phyloP scores from a whole-genome alignment of 2,797 vertebrate species.

The Sebastes nivosus region DNA sequence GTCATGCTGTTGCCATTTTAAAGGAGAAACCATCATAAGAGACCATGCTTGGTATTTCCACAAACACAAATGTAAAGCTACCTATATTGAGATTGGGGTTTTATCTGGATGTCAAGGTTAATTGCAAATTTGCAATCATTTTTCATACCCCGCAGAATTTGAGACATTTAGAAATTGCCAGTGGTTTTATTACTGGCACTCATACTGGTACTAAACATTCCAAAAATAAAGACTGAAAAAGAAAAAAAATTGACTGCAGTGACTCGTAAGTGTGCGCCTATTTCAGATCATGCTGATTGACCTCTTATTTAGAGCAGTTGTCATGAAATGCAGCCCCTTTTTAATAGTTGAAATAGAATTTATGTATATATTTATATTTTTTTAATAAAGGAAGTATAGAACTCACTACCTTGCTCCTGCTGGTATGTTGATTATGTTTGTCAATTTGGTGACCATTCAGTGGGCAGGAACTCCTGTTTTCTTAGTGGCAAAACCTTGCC shows the following conservation, averaged over 20 bases:
- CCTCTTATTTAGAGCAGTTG: constrained; percentile 88
- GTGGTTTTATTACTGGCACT: constrained; percentile 82
- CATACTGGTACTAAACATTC: constrained; percentile 88
- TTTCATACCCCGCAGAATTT: constrained; percentile 84
- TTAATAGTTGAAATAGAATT: constrained; percentile 91
- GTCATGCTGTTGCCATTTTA: constrained; percentile 78
- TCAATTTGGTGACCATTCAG: constrained; percentile 85
- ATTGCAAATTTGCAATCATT: constrained; percentile 85
- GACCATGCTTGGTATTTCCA: constrained; percentile 81
- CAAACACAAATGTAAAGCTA: constrained; percentile 83
- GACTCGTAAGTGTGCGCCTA: constrained; percentile 87
- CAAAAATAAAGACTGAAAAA: constrained; percentile 86
- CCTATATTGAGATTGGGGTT: constrained; percentile 81
- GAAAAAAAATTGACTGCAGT: constrained; percentile 82
- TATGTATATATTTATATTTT: constrained; percentile 92
- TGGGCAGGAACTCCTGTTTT: constrained; percentile 84
- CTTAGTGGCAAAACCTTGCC: constrained; percentile 81
- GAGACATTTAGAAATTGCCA: constrained; percentile 80
- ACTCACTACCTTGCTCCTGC: constrained; percentile 89
- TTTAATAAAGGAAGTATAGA: constrained; percentile 91
- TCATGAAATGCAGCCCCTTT: constrained; percentile 89
- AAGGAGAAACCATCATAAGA: constrained; percentile 73
- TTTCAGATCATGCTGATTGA: constrained; percentile 87
- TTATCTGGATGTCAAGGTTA: constrained; percentile 87
- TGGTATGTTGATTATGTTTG: constrained; percentile 89